Conservation (phyloP, 2,113 vertebrate genomes). For the Psettodes erumei region DNA sequence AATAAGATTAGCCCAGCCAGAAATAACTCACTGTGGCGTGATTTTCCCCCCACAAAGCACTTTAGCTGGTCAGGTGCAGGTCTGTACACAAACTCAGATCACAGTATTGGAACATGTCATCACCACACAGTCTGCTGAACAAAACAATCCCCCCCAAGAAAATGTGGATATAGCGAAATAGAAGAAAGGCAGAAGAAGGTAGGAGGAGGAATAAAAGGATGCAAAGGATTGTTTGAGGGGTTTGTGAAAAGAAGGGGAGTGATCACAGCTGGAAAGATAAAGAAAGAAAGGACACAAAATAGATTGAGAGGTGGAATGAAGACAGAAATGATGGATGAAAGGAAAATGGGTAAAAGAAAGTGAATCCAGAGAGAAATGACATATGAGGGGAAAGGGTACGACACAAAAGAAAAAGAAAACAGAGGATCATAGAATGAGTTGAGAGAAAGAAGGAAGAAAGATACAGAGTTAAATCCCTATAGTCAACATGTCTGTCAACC, state of each 20-base stretch:
- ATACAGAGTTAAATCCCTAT: constrained; percentile 18
- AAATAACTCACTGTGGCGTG: constrained; percentile 79
- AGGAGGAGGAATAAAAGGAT: not conserved
- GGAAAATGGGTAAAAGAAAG: not conserved
- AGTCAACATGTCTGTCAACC: constrained; percentile 28
- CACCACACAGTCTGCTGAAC: constrained; percentile 34
- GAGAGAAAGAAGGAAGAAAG: not conserved
- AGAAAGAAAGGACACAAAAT: not conserved
- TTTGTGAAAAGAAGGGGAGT: not conserved
- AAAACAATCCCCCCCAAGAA: constrained; percentile 57
- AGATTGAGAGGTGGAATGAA: no score
- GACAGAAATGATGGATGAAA: not conserved
- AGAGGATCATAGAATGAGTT: not conserved
- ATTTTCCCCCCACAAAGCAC: constrained; percentile 70
- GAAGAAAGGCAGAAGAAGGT: not conserved
- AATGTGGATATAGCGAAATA: constrained; percentile 12
- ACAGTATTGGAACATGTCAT: constrained; percentile 42
- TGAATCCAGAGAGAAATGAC: not conserved
- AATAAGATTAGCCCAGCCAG: constrained; percentile 77
- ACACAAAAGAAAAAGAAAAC: not conserved
- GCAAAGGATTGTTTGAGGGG: not conserved
- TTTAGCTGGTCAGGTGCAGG: constrained; percentile 62
- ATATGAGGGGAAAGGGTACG: not conserved
- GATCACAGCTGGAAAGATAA: not conserved
- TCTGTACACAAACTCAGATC: constrained; percentile 50